Evolutionary conservation across 1,140 invertebrate species (phyloP).

Genomic region (Lepidurus packardi): DNA sequence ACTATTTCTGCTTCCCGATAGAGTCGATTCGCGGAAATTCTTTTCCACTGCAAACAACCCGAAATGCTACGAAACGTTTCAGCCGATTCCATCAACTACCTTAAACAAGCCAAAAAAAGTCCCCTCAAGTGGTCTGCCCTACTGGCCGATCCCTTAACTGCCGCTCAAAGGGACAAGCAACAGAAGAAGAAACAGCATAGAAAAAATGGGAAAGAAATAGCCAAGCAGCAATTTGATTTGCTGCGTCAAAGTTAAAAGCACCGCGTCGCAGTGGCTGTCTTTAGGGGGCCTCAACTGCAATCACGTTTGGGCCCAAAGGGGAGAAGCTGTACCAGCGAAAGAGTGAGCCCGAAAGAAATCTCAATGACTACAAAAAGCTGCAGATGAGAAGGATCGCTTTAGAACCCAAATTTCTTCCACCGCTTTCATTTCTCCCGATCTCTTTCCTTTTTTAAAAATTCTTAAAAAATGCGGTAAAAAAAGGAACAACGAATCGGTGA

Average conservation of each 20-base stretch:
- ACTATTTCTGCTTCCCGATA: too few species aligned
- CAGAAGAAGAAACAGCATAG: not conserved
- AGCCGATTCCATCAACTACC: too few species aligned
- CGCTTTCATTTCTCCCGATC: not conserved
- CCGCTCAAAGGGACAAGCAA: not conserved
- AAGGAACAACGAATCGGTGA: not conserved
- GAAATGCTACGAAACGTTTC: too few species aligned
- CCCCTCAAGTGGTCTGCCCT: too few species aligned
- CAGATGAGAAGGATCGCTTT: constrained; percentile 6
- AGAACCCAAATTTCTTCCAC: not conserved
- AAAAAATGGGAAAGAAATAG: not conserved
- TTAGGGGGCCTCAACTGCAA: not conserved
- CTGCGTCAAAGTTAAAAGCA: not conserved
- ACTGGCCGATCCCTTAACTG: too few species aligned
- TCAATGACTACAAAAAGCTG: not conserved
- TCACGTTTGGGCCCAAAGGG: not conserved
- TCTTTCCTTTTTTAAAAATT: not conserved
- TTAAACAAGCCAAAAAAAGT: too few species aligned
- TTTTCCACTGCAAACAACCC: too few species aligned
- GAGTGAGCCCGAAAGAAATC: too few species aligned
- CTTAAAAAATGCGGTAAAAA: not conserved
- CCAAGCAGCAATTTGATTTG: constrained; percentile 8
- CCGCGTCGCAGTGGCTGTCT: not conserved
- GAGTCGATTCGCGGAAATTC: too few species aligned
- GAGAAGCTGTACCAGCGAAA: too few species aligned